Conservation (phyloP, 2,797 vertebrate species). For the Peromyscus nudipes region DNA sequence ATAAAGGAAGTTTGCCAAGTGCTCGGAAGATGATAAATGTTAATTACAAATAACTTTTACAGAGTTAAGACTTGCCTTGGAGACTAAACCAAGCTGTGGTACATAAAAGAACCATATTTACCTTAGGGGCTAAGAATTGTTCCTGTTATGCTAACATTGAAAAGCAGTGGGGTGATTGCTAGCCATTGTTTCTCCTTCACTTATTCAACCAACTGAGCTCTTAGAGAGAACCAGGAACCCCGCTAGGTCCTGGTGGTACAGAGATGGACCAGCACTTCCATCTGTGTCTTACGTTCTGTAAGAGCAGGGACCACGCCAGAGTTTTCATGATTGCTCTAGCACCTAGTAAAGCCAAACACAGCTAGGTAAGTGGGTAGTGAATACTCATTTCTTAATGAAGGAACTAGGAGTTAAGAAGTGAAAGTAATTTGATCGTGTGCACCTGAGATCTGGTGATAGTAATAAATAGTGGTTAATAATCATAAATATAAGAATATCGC, state of each 20-base stretch:
- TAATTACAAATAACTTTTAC: constrained; percentile 48
- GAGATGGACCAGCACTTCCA: not conserved
- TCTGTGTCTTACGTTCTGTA: not conserved
- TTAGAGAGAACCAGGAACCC: not conserved
- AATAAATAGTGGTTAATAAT: not conserved
- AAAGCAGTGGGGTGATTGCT: not conserved
- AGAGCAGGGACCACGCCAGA: not conserved
- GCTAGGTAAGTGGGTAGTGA: not conserved
- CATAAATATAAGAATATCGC: not conserved
- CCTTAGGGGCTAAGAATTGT: not conserved
- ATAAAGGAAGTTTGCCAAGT: constrained; percentile 32
- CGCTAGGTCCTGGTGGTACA: not conserved
- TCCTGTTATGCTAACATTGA: not conserved
- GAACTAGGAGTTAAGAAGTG: not conserved
- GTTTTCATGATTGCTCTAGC: not conserved
- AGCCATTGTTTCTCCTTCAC: not conserved
- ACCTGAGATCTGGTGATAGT: not conserved
- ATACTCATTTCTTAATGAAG: constrained; percentile 54
- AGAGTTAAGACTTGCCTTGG: not conserved
- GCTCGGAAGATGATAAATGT: constrained; percentile 27
- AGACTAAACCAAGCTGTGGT: not conserved
- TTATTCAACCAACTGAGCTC: constrained; percentile 44
- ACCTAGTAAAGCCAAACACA: not conserved
- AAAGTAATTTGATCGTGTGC: not conserved
- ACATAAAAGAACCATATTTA: not conserved